Evolutionary conservation across 2,888 invertebrate species (phyloP).

Genomic region (Ptychoptera contaminata): DNA sequence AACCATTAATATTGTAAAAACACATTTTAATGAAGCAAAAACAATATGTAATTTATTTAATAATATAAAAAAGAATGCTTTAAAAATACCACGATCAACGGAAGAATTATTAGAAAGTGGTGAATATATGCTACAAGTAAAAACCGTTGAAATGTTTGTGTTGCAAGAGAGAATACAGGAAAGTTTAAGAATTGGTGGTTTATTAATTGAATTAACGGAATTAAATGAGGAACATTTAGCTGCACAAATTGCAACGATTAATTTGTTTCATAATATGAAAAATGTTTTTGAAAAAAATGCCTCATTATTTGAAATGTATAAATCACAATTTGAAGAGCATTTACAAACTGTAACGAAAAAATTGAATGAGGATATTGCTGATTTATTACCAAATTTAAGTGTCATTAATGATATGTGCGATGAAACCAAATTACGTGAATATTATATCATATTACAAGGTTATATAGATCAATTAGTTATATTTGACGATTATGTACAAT

Average conservation of each 20-base stretch:
- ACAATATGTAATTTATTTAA: conserved; percentile 58
- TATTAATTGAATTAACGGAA: conserved; percentile 61
- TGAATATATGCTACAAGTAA: conserved; percentile 63
- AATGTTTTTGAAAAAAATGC: conserved; percentile 70
- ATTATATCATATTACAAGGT: conserved; percentile 59
- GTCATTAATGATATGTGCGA: conserved; percentile 77
- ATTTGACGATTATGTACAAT: conserved; percentile 57
- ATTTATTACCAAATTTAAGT: conserved; percentile 56
- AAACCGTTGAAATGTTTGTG: conserved; percentile 50
- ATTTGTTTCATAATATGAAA: conserved; percentile 67
- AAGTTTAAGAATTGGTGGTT: conserved; percentile 44
- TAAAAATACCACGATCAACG: conserved; percentile 59
- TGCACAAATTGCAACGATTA: conserved; percentile 65
- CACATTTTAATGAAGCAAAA: conserved; percentile 48
- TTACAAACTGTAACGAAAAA: conserved; percentile 50
- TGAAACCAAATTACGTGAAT: conserved; percentile 57
- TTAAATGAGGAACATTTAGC: conserved; percentile 59
- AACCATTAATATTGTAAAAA: conserved; percentile 42
- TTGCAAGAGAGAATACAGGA: conserved; percentile 53
- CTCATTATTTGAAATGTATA: conserved; percentile 60
- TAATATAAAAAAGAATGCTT: conserved; percentile 47
- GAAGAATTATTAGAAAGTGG: conserved; percentile 69
- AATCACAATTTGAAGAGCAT: conserved; percentile 71
- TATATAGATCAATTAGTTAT: conserved; percentile 59
- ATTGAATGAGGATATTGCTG: conserved; percentile 52